Evolutionary conservation across 2,113 vertebrate species (phyloP).

Genomic region (Prionailurus viverrinus): DNA sequence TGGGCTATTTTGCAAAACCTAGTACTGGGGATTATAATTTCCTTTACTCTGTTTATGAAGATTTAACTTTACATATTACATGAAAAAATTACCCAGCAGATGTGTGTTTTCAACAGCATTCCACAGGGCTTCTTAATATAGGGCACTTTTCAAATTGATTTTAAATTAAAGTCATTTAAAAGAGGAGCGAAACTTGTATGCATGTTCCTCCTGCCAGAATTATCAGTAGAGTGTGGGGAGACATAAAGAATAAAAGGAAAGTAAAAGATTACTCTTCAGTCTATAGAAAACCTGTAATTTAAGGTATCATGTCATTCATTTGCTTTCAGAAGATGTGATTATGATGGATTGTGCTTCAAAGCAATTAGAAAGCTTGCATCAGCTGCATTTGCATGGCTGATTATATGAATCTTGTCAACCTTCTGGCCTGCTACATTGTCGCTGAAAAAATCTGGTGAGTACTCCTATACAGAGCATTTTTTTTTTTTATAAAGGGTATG

Average conservation of each 20-base stretch:
- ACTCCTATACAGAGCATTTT: background rate
- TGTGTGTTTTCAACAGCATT: constrained; percentile 56
- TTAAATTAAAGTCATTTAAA: constrained; percentile 71
- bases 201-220: constrained; percentile 38
- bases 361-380: constrained; percentile 59
- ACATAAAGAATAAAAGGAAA: constrained; percentile 57
- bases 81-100: constrained; percentile 66
- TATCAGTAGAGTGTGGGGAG: constrained; percentile 52
- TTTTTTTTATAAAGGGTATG: background rate
- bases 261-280: constrained; percentile 35
- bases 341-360: constrained; percentile 42
- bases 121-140: constrained; percentile 40
- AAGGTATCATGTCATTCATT: constrained; percentile 50
- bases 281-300: constrained; percentile 57
- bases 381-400: constrained; percentile 34
- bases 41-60: constrained; percentile 58
- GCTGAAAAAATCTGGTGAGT: background rate
- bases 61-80: constrained; percentile 68
- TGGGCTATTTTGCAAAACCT: constrained; percentile 62
- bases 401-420: constrained; percentile 55
- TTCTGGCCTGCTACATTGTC: background rate
- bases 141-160: constrained; percentile 58
- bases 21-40: constrained; percentile 49
- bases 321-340: constrained; percentile 57
- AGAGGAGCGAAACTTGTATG: constrained; percentile 22